Evolutionary conservation across 2,888 invertebrate genomes (phyloP).

Genomic region (Neoitamus cyanurus): DNA sequence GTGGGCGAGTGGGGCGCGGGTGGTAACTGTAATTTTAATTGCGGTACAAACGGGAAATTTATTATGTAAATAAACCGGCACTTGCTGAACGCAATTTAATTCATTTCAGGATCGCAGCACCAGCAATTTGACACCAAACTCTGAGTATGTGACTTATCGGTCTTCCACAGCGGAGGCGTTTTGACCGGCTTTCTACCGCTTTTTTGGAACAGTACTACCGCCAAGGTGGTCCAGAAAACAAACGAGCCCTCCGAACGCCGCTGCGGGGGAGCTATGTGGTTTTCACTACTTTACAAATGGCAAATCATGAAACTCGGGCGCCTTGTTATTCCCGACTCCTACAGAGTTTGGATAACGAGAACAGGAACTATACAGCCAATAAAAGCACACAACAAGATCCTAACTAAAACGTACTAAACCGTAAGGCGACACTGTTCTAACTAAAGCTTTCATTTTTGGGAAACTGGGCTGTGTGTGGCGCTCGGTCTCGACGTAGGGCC

Average conservation of each 20-base stretch:
- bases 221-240: background rate
- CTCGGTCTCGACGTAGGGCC: background rate
- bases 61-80: background rate
- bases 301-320: background rate
- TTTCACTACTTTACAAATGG: background rate
- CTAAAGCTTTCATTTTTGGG: conserved; percentile 59
- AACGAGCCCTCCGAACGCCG: background rate
- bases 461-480: conserved; percentile 8
- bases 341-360: conserved; percentile 52
- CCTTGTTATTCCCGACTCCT: background rate
- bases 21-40: background rate
- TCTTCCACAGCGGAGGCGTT: background rate
- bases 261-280: background rate
- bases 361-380: conserved; percentile 57
- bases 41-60: background rate
- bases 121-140: background rate
- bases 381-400: conserved; percentile 58
- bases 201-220: background rate
- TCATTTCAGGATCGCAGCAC: background rate
- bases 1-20: background rate
- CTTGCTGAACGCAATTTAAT: background rate
- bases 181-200: background rate
- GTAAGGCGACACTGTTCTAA: conserved; percentile 68
- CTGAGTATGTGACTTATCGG: background rate
- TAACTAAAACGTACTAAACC: conserved; percentile 67